phyloP scores from a whole-genome alignment of 2,113 vertebrate species.

The Paraplagusia blochii region DNA sequence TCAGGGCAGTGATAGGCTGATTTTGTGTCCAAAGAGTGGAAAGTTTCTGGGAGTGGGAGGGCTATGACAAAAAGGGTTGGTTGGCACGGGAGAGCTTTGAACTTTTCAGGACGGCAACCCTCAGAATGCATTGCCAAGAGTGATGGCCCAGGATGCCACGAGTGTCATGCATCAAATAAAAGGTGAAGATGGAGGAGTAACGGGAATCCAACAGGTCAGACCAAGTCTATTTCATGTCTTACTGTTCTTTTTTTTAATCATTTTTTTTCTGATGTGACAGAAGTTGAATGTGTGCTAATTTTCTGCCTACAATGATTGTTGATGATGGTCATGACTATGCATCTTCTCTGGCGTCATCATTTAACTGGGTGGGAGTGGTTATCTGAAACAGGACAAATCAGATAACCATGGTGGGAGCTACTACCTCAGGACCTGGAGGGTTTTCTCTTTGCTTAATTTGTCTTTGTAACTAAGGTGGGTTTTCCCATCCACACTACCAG shows the following conservation, averaged over 20 bases:
- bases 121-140: constrained; percentile 73
- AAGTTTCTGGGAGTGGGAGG: constrained; percentile 67
- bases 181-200: constrained; percentile 92
- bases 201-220: constrained; percentile 98
- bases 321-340: constrained; percentile 32
- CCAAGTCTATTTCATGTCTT: constrained; percentile 91
- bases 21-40: constrained; percentile 76
- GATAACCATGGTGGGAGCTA: constrained; percentile 70
- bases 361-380: constrained; percentile 66
- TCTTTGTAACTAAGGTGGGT: constrained; percentile 77
- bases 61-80: constrained; percentile 76
- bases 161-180: constrained; percentile 81
- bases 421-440: constrained; percentile 63
- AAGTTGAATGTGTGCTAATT: constrained; percentile 49
- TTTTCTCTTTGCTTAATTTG: constrained; percentile 60
- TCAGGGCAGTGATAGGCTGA: constrained; percentile 57
- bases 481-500: constrained; percentile 62
- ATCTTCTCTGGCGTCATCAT: constrained; percentile 57
- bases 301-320: constrained; percentile 40
- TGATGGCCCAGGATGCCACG: constrained; percentile 70
- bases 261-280: constrained; percentile 69
- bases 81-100: constrained; percentile 95
- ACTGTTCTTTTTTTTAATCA: constrained; percentile 80
- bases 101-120: constrained; percentile 91
- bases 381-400: constrained; percentile 59